These are phyloP conservation scores for Heterocephalus glaber DNA, from an alignment of 2,113 vertebrate genomes.

Conservation along the genomic window DNA sequence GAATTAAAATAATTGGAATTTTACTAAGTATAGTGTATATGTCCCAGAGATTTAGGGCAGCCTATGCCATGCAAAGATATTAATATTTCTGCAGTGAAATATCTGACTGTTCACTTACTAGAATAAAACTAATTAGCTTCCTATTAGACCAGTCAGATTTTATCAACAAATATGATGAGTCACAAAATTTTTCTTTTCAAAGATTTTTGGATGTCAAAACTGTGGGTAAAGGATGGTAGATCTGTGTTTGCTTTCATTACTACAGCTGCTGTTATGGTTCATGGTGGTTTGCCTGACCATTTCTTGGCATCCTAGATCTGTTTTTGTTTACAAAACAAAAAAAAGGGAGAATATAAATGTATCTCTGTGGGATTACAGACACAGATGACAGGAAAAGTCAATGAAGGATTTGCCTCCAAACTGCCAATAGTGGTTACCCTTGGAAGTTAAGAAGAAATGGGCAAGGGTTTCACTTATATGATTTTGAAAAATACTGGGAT, in stretches of 20 bases:
- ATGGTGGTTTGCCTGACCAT: neutral
- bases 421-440: neutral
- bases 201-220: neutral
- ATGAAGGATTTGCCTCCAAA: neutral
- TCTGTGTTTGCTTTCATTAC: neutral
- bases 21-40: neutral
- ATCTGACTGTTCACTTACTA: neutral
- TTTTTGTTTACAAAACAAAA: slow-evolving; percentile 29
- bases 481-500: neutral
- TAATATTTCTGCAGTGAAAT: neutral
- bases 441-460: neutral
- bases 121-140: neutral
- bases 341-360: neutral
- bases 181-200: neutral
- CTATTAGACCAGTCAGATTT: neutral
- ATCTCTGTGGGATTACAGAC: neutral
- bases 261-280: neutral
- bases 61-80: neutral
- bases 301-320: neutral
- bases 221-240: neutral
- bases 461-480: neutral
- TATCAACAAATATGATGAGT: neutral
- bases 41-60: neutral
- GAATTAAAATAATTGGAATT: slow-evolving; percentile 16
- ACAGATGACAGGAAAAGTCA: neutral